Evolutionary conservation across 2,888 invertebrate genomes (phyloP).

Genomic region (Limenitis camilla): DNA sequence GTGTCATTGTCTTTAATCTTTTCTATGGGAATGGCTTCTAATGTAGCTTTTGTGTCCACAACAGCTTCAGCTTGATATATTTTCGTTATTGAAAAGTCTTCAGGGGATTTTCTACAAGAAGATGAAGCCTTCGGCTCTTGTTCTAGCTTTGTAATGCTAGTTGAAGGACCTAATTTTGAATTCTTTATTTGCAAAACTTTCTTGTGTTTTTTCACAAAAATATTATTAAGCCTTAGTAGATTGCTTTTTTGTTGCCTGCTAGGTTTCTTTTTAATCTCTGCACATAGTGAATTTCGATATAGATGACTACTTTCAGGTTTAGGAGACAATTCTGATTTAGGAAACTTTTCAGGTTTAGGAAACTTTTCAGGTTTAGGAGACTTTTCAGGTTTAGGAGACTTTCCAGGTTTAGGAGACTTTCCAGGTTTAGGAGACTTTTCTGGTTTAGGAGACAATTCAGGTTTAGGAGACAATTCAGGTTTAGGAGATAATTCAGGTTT

Average conservation of each 20-base stretch:
- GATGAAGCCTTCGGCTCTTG: conserved; percentile 43
- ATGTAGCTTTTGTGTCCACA: conserved; percentile 31
- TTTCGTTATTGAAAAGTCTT: conserved; percentile 52
- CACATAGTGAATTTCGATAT: conserved; percentile 26
- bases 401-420: conserved; percentile 5
- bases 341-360: conserved; percentile 39
- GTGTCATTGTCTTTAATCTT: conserved; percentile 40
- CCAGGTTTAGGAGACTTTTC: conserved; percentile 30
- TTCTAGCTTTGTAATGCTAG: conserved; percentile 24
- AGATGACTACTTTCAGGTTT: conserved; percentile 37
- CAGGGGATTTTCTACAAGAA: conserved; percentile 43
- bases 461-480: too few species aligned
- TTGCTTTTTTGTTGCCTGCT: conserved; percentile 32
- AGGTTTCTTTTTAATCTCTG: conserved; percentile 32
- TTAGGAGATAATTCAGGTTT: too few species aligned
- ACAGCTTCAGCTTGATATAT: conserved; percentile 25
- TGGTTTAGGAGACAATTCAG: conserved; percentile 40
- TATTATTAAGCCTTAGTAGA: conserved; percentile 53
- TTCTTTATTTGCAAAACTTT: conserved; percentile 66
- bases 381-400: too few species aligned
- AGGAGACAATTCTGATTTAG: conserved; percentile 35
- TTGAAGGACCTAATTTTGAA: conserved; percentile 35
- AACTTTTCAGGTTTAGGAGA: conserved; percentile 25
- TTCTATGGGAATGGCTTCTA: conserved; percentile 49
- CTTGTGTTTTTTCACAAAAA: conserved; percentile 63